Evolutionary conservation across 2,113 vertebrate species (phyloP), one percentile per base, ranked within the genome.

Genomic region (Tachycineta bicolor): DNA sequence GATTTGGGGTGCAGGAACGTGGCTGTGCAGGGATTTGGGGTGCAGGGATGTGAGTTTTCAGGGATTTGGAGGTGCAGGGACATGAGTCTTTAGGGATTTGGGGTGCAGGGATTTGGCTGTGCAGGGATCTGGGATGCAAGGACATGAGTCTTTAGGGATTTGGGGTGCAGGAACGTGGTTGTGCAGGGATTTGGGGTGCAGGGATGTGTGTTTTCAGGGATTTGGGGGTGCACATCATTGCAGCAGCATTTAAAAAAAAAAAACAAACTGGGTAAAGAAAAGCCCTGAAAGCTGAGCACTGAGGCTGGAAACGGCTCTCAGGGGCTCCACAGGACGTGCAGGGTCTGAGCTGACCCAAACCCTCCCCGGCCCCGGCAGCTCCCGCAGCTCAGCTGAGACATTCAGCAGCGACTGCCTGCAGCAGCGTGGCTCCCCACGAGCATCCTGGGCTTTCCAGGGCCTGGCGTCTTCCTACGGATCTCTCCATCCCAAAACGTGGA

Each of bases 211-310:
- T 8, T 4, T 29, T 12, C 31, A 24, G n/a, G 34, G 37, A 19
- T 25, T 19, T 77, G 34, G 37, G 37, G 65, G 46, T 17, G 33
- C 7, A 4, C 59, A 5, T 28, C 39, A 1, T 53, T 20, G 47
- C 2, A 0, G 14, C 76, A 53, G 39, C 33, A 15, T 31, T 4
- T 3, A n/a, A 44, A 52, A 58, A 37, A n/a, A 44, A 52, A 58
- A 37, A 0, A 12, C 18, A 28, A 44, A 20, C 0, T 24, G 13
- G 11, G 11, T 14, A 0, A 34, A 0, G 26, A 1, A 13, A 28
- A 59, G 29, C 33, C 13, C 52, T 20, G n/a, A 16, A 78, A 68
- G 41, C 79, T 20, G 67, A 64, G 28, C 44, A 1, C 0, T 2
- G 55, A 20, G 44, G 69, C 41, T n/a, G 63, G 70, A 22, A 55